Percentiles rank a stretch among this genome's conserved stretches.
These are phyloP conservation scores for Upupa epops DNA, from an alignment of 2,113 vertebrate species.

Conservation along the genomic window DNA sequence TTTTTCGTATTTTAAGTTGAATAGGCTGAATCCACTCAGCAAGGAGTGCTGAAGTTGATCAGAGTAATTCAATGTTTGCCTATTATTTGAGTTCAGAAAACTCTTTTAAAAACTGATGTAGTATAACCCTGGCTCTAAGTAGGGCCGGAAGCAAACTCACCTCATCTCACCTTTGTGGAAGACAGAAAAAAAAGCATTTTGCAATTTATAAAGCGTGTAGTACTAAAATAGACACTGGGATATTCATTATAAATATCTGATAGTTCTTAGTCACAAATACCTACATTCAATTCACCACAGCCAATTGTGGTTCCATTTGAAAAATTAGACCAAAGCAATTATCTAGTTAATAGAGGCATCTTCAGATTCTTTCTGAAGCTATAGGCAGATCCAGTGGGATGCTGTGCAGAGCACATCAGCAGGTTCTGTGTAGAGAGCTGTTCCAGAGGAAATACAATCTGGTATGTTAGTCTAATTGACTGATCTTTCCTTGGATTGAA, in stretches of 20 bases:
- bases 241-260: neutral
- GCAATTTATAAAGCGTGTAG: neutral
- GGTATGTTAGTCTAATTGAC: neutral
- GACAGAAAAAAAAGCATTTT: neutral
- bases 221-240: neutral
- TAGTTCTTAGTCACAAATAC: neutral
- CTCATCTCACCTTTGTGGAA: neutral
- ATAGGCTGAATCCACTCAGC: neutral
- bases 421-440: no score
- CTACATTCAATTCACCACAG: neutral
- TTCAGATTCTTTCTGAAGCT: neutral
- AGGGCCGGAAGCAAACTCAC: neutral
- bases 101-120: no score
- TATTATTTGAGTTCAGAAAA: neutral
- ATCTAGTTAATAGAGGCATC: neutral
- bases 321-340: neutral
- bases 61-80: neutral
- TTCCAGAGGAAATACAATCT: neutral
- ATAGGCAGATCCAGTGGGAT: neutral
- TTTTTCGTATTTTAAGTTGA: neutral
- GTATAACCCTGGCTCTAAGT: neutral
- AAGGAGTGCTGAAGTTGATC: neutral
- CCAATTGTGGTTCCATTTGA: neutral
- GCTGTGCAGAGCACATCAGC: no score
- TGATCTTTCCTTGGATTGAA: neutral